Evolutionary conservation across 2,888 invertebrate genomes (phyloP).

Genomic region (Brenthis hecate): DNA sequence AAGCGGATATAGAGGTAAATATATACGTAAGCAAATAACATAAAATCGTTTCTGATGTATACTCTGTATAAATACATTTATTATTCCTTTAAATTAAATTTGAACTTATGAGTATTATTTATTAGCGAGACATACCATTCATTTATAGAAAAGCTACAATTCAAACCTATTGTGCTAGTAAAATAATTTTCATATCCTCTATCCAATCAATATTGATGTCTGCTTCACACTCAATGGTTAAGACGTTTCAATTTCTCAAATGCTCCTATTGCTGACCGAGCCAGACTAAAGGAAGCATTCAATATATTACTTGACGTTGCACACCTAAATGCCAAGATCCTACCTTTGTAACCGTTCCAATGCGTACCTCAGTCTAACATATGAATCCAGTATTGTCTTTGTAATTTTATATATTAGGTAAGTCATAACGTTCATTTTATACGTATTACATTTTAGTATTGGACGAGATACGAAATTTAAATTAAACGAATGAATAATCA

Average conservation of each 20-base stretch:
- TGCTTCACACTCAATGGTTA: background rate
- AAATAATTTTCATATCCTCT: background rate
- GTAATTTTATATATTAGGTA: background rate
- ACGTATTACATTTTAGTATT: background rate
- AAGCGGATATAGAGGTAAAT: too few relatives aligned
- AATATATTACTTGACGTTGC: conserved; percentile 4
- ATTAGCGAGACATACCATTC: too few relatives aligned
- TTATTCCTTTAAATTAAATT: too few relatives aligned
- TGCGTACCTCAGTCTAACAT: background rate
- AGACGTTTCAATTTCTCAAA: conserved; percentile 3
- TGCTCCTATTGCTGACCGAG: background rate
- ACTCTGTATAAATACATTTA: too few relatives aligned
- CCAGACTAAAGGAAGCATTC: conserved; percentile 3
- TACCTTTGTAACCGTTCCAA: background rate
- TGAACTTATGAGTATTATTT: too few relatives aligned
- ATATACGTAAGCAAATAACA: too few relatives aligned
- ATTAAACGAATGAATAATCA: conserved; percentile 37
- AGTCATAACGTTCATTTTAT: background rate
- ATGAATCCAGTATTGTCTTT: background rate
- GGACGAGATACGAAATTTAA: conserved; percentile 14
- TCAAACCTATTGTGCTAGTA: background rate
- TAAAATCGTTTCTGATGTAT: too few relatives aligned
- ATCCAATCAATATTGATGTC: background rate
- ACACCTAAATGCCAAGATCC: background rate
- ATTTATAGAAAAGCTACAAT: too few relatives aligned